Base-by-base conservation (phyloP, 1,140 invertebrate genomes). In the Zaprionus africanus region DNA sequence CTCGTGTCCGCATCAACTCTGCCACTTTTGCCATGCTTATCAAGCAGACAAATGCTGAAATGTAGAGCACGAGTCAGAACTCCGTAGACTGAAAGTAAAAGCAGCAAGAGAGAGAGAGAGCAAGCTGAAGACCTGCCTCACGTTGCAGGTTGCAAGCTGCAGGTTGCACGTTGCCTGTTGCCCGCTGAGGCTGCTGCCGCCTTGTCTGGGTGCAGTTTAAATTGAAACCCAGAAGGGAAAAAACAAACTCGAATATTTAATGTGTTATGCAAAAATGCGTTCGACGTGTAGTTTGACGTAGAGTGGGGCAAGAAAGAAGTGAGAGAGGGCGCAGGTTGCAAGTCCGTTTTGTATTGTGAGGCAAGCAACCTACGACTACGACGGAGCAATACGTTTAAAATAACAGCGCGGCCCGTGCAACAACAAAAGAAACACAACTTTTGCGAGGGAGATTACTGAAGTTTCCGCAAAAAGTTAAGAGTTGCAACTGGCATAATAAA, bases 181-280 rank as follows among this genome's bases (percentile, higher is more conserved):
- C 74, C 80, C 31, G 22, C 72, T 69, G 73, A 73, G 49, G 28
- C 43, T 65, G 58, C 53, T 69, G 76, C 81, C 49, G 74, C 22
- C 65, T 69, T 63, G 66, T 71, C 46, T 71, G 84, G 66, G 49
- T 81, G 84, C 81, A 79, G 85, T 76, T 88, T 88, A 88, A 88
- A 84, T 90, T 90, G 81, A 88, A 88, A 90, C 78, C 79, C 78
- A 78, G 78, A 81, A 76, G 71, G 67, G 71, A 76, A 88, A 67
- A 67, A 78, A 86, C 86, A 88, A 88, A 90, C 81, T 84, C 81
- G 85, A 88, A 88, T 88, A 81, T 79, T 88, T 88, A 90, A 88
- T 88, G 85, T 73, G 84, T 88, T 88, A 88, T 88, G 84, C 84
- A 88, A 88, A 88, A 88, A 88, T 88, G 78, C 81, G 71, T 88